Evolutionary conservation across 2,797 vertebrate genomes (phyloP), one percentile per base, ranked within the genome.

Genomic region (Lemur catta): DNA sequence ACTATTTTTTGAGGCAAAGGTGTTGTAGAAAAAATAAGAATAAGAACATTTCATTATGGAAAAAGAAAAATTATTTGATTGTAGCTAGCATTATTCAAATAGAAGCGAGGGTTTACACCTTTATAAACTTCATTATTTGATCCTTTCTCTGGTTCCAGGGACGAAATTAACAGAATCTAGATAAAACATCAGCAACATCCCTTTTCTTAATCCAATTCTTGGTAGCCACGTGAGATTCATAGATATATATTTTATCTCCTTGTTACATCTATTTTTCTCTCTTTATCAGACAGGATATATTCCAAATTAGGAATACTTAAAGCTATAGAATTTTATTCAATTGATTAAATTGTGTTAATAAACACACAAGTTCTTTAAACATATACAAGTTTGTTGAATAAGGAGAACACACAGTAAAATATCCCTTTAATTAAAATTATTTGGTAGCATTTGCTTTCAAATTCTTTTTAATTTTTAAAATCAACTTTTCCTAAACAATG

Each of bases 391-490:
- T 84, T 61, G 8, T 69, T 89, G 8, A 76, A 87, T 3, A 89
- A 7, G 38, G 8, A 93, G 13, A 93, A 76, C 0, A 81, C 14
- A 89, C 59, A n/a, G 8, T 13, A 52, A 96, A 96, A 71, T 35
- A 79, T 9, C 8, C 71, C 15, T 93, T 82, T 7, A 63, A 93
- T 52, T 86, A 91, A 80, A 89, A 74, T 85, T 28, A 35, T 38
- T 43, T 55, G 43, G 20, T 72, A 93, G 35, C 8, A 72, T 76
- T 96, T 76, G n/a, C 20, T 95, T 91, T 79, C 7, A 52, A 80
- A 41, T 52, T 55, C 1, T 48, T 79, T 89, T 92, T 52, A 74
- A 87, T 92, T 86, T 94, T 76, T 28, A 92, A 89, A 85, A 89
- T 30, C 30, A 18, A 75, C 20, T 50, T 82, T 75, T 71, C 30